These are phyloP conservation scores for Watsonalla binaria DNA, from an alignment of 2,888 invertebrate genomes.

Conservation along the genomic window DNA sequence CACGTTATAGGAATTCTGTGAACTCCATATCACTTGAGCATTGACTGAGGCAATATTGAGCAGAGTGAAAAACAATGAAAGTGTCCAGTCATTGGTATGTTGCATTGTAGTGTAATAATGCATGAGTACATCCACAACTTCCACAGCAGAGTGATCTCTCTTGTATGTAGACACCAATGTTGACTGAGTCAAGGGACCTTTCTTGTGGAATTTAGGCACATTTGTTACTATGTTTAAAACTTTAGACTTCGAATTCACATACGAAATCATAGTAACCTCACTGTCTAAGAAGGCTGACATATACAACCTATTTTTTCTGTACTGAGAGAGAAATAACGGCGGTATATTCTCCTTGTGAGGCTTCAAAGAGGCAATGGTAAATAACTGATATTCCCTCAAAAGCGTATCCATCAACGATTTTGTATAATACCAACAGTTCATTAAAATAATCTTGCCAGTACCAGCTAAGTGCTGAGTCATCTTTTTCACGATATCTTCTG, in stretches of 20 bases:
- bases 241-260: slow-evolving; percentile 47
- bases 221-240: slow-evolving; percentile 56
- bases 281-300: slow-evolving; percentile 56
- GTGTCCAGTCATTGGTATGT: slow-evolving; percentile 63
- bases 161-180: slow-evolving; percentile 57
- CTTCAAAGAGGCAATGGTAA: slow-evolving; percentile 49
- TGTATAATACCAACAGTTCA: slow-evolving; percentile 65
- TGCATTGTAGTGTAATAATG: slow-evolving; percentile 69
- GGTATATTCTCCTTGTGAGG: slow-evolving; percentile 55
- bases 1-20: slow-evolving; percentile 32
- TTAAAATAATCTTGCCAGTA: slow-evolving; percentile 49
- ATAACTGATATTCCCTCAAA: slow-evolving; percentile 47
- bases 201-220: slow-evolving; percentile 56
- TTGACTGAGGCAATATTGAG: slow-evolving; percentile 66
- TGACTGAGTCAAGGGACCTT: slow-evolving; percentile 37
- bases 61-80: slow-evolving; percentile 61
- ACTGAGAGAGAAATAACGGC: slow-evolving; percentile 50
- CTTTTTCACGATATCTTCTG: slow-evolving; percentile 53
- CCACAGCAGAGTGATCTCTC: slow-evolving; percentile 55
- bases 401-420: slow-evolving; percentile 41
- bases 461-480: slow-evolving; percentile 58
- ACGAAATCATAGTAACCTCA: slow-evolving; percentile 52
- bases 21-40: slow-evolving; percentile 65
- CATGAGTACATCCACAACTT: slow-evolving; percentile 64
- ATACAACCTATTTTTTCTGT: slow-evolving; percentile 43